Evolutionary conservation across 1,140 invertebrate species (phyloP).

Genomic region (Euura lappo): DNA sequence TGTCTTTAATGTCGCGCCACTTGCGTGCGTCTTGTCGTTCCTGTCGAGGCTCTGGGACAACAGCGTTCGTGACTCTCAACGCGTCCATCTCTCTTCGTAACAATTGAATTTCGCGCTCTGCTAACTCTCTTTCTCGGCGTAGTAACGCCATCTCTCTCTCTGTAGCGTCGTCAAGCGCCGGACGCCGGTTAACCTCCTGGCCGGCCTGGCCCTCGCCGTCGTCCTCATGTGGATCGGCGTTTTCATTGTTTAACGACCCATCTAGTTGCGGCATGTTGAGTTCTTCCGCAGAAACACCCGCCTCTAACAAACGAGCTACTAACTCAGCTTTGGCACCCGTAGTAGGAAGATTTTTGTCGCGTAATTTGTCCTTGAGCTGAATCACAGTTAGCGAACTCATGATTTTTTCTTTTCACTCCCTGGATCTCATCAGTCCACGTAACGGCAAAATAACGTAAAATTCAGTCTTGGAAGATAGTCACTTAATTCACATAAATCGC

Average conservation of each 20-base stretch:
- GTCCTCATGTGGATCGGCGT: too few species aligned
- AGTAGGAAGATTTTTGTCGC: neutral
- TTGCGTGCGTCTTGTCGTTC: neutral
- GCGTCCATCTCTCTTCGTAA: constrained; percentile 16
- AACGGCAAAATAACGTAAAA: too few species aligned
- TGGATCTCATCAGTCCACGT: too few species aligned
- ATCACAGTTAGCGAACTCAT: too few species aligned
- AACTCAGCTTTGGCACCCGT: constrained; percentile 17
- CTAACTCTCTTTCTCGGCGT: neutral
- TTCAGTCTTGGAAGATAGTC: too few species aligned
- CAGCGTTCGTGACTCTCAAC: neutral
- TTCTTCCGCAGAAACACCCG: neutral
- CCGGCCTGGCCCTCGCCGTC: too few species aligned
- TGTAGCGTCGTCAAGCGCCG: too few species aligned
- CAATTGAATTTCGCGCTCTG: constrained; percentile 12
- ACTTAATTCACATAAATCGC: too few species aligned
- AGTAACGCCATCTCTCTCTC: too few species aligned
- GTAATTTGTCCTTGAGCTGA: too few species aligned
- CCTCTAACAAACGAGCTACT: constrained; percentile 8
- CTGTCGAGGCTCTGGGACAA: neutral
- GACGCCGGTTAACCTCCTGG: too few species aligned
- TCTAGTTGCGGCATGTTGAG: constrained; percentile 13
- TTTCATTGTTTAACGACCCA: constrained; percentile 6
- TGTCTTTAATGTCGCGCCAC: constrained; percentile 17
- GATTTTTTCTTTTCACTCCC: too few species aligned